Percentiles rank a stretch among this genome's conserved stretches.
phyloP scores from a whole-genome alignment of 2,888 invertebrate species.

The Andrena praecox region DNA sequence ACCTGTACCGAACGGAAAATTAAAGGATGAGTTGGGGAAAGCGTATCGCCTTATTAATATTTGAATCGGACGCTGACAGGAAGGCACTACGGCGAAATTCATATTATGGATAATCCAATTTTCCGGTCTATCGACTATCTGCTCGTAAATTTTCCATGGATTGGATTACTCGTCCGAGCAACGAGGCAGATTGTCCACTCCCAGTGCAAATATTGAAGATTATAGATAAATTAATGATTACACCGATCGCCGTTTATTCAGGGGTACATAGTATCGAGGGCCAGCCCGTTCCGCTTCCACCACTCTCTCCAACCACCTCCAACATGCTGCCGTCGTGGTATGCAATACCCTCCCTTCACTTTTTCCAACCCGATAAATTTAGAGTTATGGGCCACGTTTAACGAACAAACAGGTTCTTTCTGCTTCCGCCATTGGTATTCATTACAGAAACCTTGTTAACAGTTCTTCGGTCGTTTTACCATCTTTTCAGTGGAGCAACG shows the following conservation, averaged over 20 bases:
- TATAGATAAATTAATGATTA: constrained; percentile 18
- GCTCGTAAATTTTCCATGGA: constrained; percentile 37
- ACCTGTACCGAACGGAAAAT: neutral
- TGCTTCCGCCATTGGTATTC: neutral
- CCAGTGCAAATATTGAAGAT: constrained; percentile 36
- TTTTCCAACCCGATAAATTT: neutral
- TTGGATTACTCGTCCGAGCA: constrained; percentile 31
- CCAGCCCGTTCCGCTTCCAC: neutral
- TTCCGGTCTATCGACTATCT: constrained; percentile 20
- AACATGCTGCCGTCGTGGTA: neutral
- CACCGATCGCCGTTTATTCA: neutral
- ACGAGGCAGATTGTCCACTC: constrained; percentile 19
- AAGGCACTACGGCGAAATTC: constrained; percentile 24
- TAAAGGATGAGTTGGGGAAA: neutral
- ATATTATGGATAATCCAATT: constrained; percentile 34
- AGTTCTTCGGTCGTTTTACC: neutral
- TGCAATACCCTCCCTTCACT: neutral
- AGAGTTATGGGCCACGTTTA: constrained; percentile 14
- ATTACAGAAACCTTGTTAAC: neutral
- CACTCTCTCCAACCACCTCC: neutral
- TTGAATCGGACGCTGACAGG: neutral
- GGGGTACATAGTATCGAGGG: neutral
- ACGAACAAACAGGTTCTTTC: neutral
- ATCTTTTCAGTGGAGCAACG: neutral
- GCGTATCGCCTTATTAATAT: constrained; percentile 5